Conservation (phyloP, 2,888 invertebrate species). For the Rotaria sp. region DNA sequence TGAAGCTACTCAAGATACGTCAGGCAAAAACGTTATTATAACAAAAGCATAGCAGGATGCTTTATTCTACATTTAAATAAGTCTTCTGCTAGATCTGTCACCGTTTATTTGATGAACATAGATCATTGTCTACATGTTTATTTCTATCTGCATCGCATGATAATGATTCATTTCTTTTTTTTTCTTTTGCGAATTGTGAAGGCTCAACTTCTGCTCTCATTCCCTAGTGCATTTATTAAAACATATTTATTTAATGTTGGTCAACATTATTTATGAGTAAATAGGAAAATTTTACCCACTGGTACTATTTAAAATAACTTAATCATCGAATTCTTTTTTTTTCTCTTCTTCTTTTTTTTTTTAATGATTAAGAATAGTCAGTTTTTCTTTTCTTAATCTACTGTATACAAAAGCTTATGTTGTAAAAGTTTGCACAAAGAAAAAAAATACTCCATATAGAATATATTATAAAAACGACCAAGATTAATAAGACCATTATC, state of each 20-base stretch:
- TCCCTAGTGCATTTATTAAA: not conserved
- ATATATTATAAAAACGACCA: not conserved
- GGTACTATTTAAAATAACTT: not conserved
- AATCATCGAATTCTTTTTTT: not conserved
- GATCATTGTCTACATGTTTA: not conserved
- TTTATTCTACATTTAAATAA: not conserved
- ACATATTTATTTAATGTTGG: not conserved
- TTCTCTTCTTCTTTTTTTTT: not conserved
- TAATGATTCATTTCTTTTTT: not conserved
- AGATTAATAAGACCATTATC: not conserved
- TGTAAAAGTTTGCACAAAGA: not conserved
- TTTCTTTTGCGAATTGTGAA: not conserved
- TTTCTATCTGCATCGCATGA: not conserved
- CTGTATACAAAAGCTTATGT: no score
- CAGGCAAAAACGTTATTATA: not conserved
- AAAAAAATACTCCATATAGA: not conserved
- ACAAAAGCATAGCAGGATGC: not conserved
- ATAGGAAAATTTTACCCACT: not conserved
- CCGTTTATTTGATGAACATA: not conserved
- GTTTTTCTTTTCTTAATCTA: not conserved
- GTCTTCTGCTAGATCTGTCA: not conserved
- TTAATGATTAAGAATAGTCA: not conserved
- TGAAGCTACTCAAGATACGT: not conserved
- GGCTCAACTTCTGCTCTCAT: not conserved
- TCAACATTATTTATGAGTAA: not conserved